Evolutionary conservation across 2,888 invertebrate genomes (phyloP).

Genomic region (Chorisops tibialis): DNA sequence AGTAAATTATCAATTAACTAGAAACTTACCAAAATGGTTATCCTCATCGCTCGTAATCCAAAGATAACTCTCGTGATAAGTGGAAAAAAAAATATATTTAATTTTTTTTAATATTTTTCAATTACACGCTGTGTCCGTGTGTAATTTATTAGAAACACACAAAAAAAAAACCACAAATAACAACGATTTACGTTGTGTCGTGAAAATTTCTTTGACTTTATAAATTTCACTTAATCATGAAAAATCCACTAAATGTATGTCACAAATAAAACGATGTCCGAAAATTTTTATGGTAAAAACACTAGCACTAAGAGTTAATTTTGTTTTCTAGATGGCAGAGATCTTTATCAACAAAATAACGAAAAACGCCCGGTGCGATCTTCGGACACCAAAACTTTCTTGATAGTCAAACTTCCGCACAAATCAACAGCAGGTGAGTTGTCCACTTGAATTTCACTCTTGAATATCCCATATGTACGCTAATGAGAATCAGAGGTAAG

Average conservation of each 20-base stretch:
- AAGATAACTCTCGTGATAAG: neutral
- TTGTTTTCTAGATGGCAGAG: no score
- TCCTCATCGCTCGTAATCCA: constrained; percentile 21
- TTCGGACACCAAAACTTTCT: constrained; percentile 15
- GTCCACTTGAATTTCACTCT: constrained; percentile 22
- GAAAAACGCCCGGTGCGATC: constrained; percentile 6
- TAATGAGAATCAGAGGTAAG: constrained; percentile 16
- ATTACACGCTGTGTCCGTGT: no score
- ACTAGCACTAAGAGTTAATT: no score
- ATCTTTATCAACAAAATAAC: constrained; percentile 7
- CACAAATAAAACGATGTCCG: no score
- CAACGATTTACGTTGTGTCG: neutral
- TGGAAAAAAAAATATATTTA: no score
- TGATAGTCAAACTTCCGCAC: constrained; percentile 15
- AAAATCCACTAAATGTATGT: no score
- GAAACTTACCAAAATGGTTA: constrained; percentile 18
- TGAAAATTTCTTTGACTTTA: no score
- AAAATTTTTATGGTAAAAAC: no score
- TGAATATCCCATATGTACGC: constrained; percentile 21
- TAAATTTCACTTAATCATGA: no score
- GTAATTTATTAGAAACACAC: no score
- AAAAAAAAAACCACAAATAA: neutral
- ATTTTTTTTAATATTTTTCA: no score
- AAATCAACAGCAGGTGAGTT: constrained; percentile 13
- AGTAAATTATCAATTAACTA: neutral